Evolutionary conservation across 1,140 invertebrate species (phyloP).

Genomic region (Steinernema khuongi): DNA sequence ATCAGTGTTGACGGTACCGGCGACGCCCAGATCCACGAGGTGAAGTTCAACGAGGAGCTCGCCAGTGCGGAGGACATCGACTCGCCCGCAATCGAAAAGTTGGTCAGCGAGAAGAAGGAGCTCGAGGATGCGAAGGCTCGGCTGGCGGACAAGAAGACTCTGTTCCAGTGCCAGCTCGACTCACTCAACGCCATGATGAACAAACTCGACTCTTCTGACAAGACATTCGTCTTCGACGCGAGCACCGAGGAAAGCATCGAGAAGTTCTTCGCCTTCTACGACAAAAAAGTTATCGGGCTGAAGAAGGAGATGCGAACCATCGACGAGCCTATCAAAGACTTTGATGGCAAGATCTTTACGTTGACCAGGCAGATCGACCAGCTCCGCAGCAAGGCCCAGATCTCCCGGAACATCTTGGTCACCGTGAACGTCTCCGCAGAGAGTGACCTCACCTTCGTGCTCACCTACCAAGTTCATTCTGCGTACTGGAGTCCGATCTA

Average conservation of each 20-base stretch:
- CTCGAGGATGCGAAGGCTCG: constrained; percentile 22
- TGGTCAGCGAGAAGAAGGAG: background rate
- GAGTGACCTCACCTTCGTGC: background rate
- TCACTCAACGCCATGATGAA: constrained; percentile 27
- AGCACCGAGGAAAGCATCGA: constrained; percentile 40
- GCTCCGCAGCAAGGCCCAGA: constrained; percentile 13
- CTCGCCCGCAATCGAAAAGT: constrained; percentile 26
- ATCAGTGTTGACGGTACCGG: constrained; percentile 59
- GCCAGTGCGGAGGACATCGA: constrained; percentile 25
- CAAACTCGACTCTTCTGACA: constrained; percentile 15
- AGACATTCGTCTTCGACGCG: constrained; percentile 25
- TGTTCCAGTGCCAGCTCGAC: constrained; percentile 31
- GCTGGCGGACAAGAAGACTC: background rate
- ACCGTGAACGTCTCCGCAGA: background rate
- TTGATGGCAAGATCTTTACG: too few species aligned
- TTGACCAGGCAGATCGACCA: too few species aligned
- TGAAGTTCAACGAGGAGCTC: constrained; percentile 37
- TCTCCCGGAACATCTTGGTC: constrained; percentile 13
- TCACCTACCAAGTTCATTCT: too few species aligned
- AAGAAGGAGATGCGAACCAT: background rate
- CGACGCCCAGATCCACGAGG: constrained; percentile 57
- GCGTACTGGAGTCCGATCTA: too few species aligned
- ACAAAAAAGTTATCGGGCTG: background rate
- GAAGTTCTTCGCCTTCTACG: constrained; percentile 31
- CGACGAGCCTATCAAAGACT: too few species aligned